Conservation (phyloP, 1,140 invertebrate species). For the Ridgeia piscesae region DNA sequence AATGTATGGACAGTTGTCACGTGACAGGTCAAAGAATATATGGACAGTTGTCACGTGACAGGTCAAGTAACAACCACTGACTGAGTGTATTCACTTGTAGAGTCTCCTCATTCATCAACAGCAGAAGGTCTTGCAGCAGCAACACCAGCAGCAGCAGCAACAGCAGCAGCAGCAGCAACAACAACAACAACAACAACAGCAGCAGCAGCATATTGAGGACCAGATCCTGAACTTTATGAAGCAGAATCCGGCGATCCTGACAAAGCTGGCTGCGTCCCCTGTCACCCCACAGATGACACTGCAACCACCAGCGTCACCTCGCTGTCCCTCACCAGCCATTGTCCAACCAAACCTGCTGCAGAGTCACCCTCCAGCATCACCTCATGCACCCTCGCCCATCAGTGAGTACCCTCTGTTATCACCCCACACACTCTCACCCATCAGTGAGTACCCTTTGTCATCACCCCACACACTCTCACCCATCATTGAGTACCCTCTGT, state of each 20-base stretch:
- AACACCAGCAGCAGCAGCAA: slow-evolving; percentile 23
- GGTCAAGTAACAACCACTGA: too few species aligned
- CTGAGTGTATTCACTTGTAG: neutral
- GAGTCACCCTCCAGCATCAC: slow-evolving; percentile 45
- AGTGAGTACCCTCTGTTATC: slow-evolving; percentile 43
- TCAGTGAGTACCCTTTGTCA: too few species aligned
- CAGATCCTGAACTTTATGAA: slow-evolving; percentile 45
- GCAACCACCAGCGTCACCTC: slow-evolving; percentile 31
- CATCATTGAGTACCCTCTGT: too few species aligned
- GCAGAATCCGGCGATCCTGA: slow-evolving; percentile 50
- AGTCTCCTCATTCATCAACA: slow-evolving; percentile 4
- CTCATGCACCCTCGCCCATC: slow-evolving; percentile 55
- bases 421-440: neutral
- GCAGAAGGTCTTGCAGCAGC: slow-evolving; percentile 13
- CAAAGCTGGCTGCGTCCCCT: slow-evolving; percentile 43
- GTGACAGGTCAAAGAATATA: too few species aligned
- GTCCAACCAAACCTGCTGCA: slow-evolving; percentile 43
- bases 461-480: too few species aligned
- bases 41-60: too few species aligned
- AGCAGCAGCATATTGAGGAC: slow-evolving; percentile 62
- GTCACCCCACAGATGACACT: slow-evolving; percentile 39
- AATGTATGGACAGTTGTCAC: too few species aligned
- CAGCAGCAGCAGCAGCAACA: slow-evolving; percentile 50
- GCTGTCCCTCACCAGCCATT: slow-evolving; percentile 29
- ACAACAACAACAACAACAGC: slow-evolving; percentile 61